Evolutionary conservation across 2,797 vertebrate genomes (phyloP).

Genomic region (Synaphobranchus kaupii): DNA sequence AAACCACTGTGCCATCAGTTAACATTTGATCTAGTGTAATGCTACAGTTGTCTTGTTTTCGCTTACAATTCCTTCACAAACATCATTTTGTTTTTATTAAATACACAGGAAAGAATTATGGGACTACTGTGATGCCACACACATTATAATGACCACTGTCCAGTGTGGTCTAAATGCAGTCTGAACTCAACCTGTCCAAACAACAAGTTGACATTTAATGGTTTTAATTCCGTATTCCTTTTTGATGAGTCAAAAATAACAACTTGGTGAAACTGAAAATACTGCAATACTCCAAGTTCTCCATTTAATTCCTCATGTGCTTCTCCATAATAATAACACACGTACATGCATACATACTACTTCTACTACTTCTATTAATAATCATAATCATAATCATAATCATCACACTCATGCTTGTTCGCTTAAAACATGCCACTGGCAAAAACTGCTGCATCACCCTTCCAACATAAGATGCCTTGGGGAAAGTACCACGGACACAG

Average conservation of each 20-base stretch:
- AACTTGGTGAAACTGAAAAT: neutral
- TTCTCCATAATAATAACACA: neutral
- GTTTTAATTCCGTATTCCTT: neutral
- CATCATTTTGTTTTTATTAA: neutral
- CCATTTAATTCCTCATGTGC: neutral
- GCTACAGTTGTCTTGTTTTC: neutral
- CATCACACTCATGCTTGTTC: neutral
- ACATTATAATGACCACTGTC: neutral
- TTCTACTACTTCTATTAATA: neutral
- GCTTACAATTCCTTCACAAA: neutral
- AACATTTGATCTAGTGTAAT: neutral
- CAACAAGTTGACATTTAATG: neutral
- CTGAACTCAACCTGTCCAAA: slow-evolving; percentile 5
- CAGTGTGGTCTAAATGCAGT: neutral
- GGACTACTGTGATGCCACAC: neutral
- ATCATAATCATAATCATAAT: neutral
- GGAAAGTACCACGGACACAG: neutral
- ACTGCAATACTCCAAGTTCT: neutral
- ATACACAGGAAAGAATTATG: neutral
- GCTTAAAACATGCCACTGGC: neutral
- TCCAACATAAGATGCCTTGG: neutral
- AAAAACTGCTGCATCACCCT: slow-evolving; percentile 21
- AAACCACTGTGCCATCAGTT: neutral
- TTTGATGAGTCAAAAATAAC: neutral
- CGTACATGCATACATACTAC: neutral